Evolutionary conservation across 2,113 vertebrate genomes (phyloP), one percentile per base, ranked within the genome.

Genomic region (Cyanistes caeruleus): DNA sequence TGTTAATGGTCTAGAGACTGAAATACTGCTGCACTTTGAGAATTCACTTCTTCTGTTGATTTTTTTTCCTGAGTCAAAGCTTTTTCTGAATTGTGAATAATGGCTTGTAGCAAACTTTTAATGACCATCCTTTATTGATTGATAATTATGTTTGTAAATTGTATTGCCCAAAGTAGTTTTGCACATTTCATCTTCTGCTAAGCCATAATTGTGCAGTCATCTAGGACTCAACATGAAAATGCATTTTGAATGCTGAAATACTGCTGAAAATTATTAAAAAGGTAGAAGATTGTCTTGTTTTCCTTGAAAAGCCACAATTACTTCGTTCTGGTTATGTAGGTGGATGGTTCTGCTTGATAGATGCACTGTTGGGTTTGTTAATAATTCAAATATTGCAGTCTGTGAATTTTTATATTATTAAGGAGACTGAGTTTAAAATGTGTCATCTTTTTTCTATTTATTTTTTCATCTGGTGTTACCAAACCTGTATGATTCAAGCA

Each of bases 221-320:
- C 27, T 60, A 25, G 60, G 37, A 55, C 69, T 84, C 4, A 6
- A 7, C 30, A 31, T 73, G 67, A 69, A 76, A 79, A 82, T 77
- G n/a, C 24, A 48, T 67, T 51, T 20, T 75, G 65, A 87, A 67
- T 86, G 64, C 84, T 58, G 68, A 92, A 91, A 89, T 87, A 69
- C 31, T 89, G 87, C 81, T 84, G 67, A 24, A 60, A 85, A 21
- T 73, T 76, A 69, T 25, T 87, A 9, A 30, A 65, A 73, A 56
- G 13, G 10, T 73, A 60, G 80, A 92, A 33, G 69, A 60, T 2
- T 1, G 41, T 84, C 62, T 93, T 65, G 74, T 87, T 91, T 91
- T 81, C 70, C 65, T 85, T 85, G 95, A 83, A 91, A 87, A 93
- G 65, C 55, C 49, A 22, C 89, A 89, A 7, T 70, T 90, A 62